A percentile compares a stretch with the other conserved stretches of the same genome.
phyloP scores from a whole-genome alignment of 2,113 vertebrate species.

The Carettochelys insculpta region DNA sequence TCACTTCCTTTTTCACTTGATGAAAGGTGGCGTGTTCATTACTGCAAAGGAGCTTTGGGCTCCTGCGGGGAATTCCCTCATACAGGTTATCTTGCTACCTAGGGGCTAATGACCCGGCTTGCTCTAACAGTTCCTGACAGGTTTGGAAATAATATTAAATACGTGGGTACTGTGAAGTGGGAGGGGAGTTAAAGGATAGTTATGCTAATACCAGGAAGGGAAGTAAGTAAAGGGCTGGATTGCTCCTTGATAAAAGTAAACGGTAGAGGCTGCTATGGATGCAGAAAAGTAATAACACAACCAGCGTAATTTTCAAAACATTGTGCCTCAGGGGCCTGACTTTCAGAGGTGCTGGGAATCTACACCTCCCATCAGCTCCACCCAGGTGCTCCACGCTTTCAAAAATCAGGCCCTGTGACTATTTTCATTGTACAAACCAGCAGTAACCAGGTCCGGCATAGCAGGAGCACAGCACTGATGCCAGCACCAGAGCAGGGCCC shows the following conservation, averaged over 20 bases:
- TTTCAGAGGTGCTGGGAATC: rapidly evolving
- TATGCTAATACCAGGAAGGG: background rate
- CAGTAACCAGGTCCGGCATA: background rate
- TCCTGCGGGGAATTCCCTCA: background rate
- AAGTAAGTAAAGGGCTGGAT: background rate
- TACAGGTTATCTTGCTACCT: background rate
- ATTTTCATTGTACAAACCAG: background rate
- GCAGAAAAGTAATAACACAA: background rate
- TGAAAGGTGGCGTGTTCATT: constrained; percentile 35
- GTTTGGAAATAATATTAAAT: constrained; percentile 17
- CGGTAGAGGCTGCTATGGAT: background rate
- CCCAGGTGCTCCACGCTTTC: background rate
- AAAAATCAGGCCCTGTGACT: background rate
- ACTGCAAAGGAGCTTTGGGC: background rate
- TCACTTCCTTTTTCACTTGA: constrained; percentile 34
- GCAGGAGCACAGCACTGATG: background rate
- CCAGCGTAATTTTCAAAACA: background rate
- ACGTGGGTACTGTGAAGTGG: background rate
- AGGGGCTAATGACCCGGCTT: background rate
- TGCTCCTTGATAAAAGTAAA: background rate
- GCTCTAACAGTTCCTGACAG: background rate
- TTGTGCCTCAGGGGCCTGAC: background rate
- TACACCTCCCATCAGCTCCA: background rate
- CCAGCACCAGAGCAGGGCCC: background rate
- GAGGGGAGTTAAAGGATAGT: background rate